phyloP scores from a whole-genome alignment of 2,797 vertebrate species.

The Pseudochromis fuscus region DNA sequence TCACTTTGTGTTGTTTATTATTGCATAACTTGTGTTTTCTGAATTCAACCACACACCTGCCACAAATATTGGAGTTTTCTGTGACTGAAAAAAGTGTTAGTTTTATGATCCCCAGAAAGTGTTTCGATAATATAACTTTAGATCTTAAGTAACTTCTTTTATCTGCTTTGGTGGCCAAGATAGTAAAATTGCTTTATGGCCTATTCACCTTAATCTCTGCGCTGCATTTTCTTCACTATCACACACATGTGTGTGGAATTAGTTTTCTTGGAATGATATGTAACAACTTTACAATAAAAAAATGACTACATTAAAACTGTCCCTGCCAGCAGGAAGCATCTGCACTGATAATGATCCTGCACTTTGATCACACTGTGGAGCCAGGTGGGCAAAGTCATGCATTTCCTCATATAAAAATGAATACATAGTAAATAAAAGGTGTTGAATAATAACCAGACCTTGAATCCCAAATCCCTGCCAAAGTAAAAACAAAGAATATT shows the following conservation, averaged over 20 bases:
- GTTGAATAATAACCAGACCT: no score
- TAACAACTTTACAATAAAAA: no score
- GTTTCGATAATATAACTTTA: background rate
- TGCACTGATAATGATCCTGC: conserved; percentile 21
- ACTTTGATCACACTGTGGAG: conserved; percentile 26
- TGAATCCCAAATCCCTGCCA: no score
- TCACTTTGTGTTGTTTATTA: no score
- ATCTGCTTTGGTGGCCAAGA: background rate
- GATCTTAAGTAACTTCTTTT: background rate
- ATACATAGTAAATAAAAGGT: background rate
- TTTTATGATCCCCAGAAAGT: no score
- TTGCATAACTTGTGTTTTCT: no score
- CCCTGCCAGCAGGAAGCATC: background rate
- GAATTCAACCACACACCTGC: no score
- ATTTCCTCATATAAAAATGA: background rate
- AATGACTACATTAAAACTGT: background rate
- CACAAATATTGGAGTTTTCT: no score
- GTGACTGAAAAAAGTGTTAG: no score
- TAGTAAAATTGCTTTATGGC: conserved; percentile 18
- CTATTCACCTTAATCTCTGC: background rate
- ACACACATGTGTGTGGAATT: background rate
- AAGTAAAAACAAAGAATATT: no score
- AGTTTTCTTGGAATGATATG: conserved; percentile 1
- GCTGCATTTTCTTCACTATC: background rate
- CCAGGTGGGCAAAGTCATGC: background rate